Percentiles rank a stretch among this genome's conserved stretches.
phyloP scores from a whole-genome alignment of 2,797 vertebrate genomes.

The Chaetophractus vellerosus region DNA sequence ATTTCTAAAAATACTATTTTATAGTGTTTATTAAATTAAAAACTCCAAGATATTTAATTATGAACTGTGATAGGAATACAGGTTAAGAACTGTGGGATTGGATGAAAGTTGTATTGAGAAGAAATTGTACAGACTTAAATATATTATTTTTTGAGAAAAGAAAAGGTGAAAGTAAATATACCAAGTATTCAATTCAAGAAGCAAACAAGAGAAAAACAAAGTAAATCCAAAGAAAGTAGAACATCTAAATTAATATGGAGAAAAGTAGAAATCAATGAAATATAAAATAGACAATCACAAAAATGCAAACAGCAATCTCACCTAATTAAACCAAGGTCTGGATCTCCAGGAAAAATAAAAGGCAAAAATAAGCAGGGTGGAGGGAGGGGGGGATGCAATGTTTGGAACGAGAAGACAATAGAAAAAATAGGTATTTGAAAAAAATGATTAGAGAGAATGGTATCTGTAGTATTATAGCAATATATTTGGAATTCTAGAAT shows the following conservation, averaged over 20 bases:
- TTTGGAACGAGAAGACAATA: neutral
- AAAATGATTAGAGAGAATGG: neutral
- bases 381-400: neutral
- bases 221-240: neutral
- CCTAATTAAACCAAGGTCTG: neutral
- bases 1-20: neutral
- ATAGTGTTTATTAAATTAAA: neutral
- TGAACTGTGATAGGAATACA: neutral
- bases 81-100: neutral
- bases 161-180: neutral
- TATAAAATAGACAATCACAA: neutral
- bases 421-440: neutral
- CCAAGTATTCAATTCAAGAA: neutral
- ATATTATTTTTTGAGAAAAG: neutral
- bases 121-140: neutral
- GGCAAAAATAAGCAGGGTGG: neutral
- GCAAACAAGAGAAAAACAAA: neutral
- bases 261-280: neutral
- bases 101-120: neutral
- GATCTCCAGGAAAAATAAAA: neutral
- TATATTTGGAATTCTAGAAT: conserved; percentile 11
- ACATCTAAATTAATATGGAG: neutral
- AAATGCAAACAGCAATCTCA: neutral
- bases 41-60: neutral
- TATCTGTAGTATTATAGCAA: neutral